A percentile compares a stretch with the other conserved stretches of the same genome.
Evolutionary conservation across 1,140 invertebrate genomes (phyloP).

Genomic region (Trinorchestia longiramus): DNA sequence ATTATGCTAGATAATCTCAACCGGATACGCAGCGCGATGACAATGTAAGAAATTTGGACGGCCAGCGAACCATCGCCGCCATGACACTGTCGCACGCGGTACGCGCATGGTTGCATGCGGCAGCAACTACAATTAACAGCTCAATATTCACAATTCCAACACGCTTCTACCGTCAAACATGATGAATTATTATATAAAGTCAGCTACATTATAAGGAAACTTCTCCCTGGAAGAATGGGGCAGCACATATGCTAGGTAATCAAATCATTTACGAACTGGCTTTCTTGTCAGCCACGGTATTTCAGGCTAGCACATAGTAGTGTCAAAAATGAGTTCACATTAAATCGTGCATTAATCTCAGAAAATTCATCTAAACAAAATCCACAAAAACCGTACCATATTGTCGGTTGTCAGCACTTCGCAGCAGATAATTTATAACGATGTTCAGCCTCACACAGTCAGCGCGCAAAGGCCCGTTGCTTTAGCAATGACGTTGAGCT

Average conservation of each 20-base stretch:
- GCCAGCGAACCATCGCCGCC: background rate
- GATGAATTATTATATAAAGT: background rate
- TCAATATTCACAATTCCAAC: background rate
- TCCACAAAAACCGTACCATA: slow-evolving; percentile 3
- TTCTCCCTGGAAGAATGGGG: too few relatives aligned
- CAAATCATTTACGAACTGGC: background rate
- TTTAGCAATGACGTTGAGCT: slow-evolving; percentile 36
- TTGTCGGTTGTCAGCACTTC: background rate
- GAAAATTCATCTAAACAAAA: background rate
- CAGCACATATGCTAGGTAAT: background rate
- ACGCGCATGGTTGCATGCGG: background rate
- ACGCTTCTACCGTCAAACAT: background rate
- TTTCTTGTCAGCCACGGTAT: background rate
- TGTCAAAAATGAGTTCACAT: background rate
- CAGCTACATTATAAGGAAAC: background rate
- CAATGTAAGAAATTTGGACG: background rate
- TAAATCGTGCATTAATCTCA: background rate
- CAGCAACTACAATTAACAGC: background rate
- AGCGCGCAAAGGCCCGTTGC: slow-evolving; percentile 21
- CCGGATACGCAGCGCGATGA: background rate
- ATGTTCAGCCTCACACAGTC: slow-evolving; percentile 41
- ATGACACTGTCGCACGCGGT: background rate
- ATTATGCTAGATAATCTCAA: background rate
- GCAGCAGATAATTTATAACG: background rate
- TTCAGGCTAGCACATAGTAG: background rate